These are phyloP conservation scores for Acrossocheilus wenchowensis DNA, from an alignment of 2,797 vertebrate species.

Conservation along the genomic window DNA sequence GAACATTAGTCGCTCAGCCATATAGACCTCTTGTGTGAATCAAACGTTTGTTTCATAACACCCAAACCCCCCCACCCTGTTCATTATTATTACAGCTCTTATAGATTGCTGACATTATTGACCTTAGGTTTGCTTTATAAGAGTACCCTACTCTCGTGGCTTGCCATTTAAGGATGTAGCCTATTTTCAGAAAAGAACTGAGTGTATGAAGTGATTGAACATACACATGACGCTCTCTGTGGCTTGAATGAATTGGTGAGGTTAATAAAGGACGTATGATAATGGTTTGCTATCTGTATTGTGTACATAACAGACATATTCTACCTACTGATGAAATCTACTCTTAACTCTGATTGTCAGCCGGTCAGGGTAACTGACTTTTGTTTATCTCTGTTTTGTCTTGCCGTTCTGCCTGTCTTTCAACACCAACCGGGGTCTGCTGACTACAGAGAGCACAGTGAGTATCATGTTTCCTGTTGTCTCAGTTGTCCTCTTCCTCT, in stretches of 20 bases:
- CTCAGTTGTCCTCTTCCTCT: slow-evolving; percentile 22
- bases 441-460: slow-evolving; percentile 77
- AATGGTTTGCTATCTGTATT: slow-evolving; percentile 20
- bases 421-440: slow-evolving; percentile 56
- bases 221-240: not conserved
- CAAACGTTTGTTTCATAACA: slow-evolving; percentile 3
- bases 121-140: not conserved
- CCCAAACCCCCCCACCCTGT: not conserved
- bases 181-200: slow-evolving; percentile 11
- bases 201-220: slow-evolving; percentile 6
- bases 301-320: slow-evolving; percentile 32
- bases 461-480: slow-evolving; percentile 66
- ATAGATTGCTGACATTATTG: slow-evolving; percentile 25
- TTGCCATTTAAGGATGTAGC: slow-evolving; percentile 15
- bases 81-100: slow-evolving; percentile 29
- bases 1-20: slow-evolving; percentile 29
- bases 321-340: slow-evolving; percentile 26
- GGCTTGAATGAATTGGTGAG: not conserved
- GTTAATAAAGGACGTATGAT: slow-evolving; percentile 4
- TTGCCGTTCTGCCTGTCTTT: slow-evolving; percentile 60
- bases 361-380: slow-evolving; percentile 54
- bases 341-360: slow-evolving; percentile 59
- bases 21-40: slow-evolving; percentile 25
- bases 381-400: slow-evolving; percentile 58
- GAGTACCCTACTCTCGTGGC: not conserved